phyloP scores from a whole-genome alignment of 2,888 invertebrate species.

The Cremastinae sp. region DNA sequence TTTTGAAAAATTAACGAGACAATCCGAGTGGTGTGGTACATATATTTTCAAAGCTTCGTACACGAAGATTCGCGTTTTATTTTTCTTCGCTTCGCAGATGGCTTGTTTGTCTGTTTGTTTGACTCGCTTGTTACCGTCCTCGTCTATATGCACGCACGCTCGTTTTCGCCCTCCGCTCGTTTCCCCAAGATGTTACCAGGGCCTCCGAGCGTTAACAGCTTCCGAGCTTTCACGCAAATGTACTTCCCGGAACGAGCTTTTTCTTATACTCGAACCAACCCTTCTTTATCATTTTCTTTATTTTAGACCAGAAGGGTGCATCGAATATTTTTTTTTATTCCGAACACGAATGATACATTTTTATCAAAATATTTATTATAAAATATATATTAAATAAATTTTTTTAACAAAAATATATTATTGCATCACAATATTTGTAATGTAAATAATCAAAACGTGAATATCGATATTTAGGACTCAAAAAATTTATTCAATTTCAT shows the following conservation, averaged over 20 bases:
- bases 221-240: neutral
- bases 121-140: slow-evolving; percentile 73
- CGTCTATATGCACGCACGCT: slow-evolving; percentile 73
- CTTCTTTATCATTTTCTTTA: no score
- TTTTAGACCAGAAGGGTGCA: slow-evolving; percentile 6
- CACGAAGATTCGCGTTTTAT: slow-evolving; percentile 20
- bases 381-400: no score
- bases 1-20: slow-evolving; percentile 66
- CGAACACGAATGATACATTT: neutral
- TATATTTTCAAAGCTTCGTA: slow-evolving; percentile 49
- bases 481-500: no score
- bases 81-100: slow-evolving; percentile 43
- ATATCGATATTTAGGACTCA: no score
- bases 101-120: slow-evolving; percentile 75
- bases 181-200: slow-evolving; percentile 28
- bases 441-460: no score
- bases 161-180: slow-evolving; percentile 33
- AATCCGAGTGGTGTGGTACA: slow-evolving; percentile 54
- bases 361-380: neutral
- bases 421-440: no score
- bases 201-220: slow-evolving; percentile 6
- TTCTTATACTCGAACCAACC: slow-evolving; percentile 1
- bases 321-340: slow-evolving; percentile 10
- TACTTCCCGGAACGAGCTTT: neutral
- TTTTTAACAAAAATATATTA: no score